Evolutionary conservation across 1,140 invertebrate species (phyloP), one percentile per base, ranked within the genome.

Genomic region (Drosophila lowei): DNA sequence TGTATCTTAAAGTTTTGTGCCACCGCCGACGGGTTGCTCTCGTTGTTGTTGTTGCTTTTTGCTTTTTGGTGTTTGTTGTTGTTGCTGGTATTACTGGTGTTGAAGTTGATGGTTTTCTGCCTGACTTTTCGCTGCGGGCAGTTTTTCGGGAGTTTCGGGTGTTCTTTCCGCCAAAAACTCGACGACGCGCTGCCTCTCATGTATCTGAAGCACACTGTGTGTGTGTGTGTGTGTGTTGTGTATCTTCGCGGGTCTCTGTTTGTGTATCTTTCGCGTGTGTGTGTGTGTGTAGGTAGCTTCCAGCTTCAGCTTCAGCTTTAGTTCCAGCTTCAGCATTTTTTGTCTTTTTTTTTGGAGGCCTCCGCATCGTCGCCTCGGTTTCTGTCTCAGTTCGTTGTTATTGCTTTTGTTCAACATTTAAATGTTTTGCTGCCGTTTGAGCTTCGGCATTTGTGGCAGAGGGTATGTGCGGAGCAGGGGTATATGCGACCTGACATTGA

Each of bases 321-420:
- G 66, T 48, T 63, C 46, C 61, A 62, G 64, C 56, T 57, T 57
- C 70, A 60, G 64, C 72, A 50, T 47, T 61, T 46, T 50, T 48
- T n/a, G n/a, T n/a, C n/a, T 38, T 48, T 71, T 41, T 21, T 59
- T 72, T 47, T 30, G 15, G 25, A 25, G 60, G 71, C 60, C 52
- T 64, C 71, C 42, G 16, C 55, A 72, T 25, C 25, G 34, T 30
- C 42, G 30, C 23, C 48, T 52, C 15, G 16, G 16, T 13, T 38
- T 13, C 9, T 11, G 56, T 43, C 43, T 65, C 9, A 59, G 50
- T 42, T 83, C 73, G 72, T 75, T 86, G 78, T 86, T 88, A 89
- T 85, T 89, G 84, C 75, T 81, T 76, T 89, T 89, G 79, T 88
- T 83, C 63, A 83, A 89, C 79, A 89, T 84, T 84, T 84, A 88